Evolutionary conservation across 30 jellyfish, hydroid and myxozoan genomes (phyloP).

Genomic region (Cassiopea xamachana): DNA sequence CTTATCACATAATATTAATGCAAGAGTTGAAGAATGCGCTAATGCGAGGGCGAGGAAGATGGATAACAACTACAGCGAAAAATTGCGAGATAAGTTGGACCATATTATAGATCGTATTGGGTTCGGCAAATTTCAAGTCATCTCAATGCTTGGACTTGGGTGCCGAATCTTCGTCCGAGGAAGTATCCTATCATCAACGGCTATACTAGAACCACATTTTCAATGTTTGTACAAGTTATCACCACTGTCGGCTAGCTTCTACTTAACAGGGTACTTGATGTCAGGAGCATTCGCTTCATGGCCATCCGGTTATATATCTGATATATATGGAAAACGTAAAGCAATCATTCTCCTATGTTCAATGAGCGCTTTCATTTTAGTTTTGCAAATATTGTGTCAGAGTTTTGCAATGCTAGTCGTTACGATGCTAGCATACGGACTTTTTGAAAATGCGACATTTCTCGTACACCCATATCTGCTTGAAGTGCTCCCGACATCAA

Average conservation of each 20-base stretch:
- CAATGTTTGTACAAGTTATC: background rate
- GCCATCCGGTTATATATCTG: background rate
- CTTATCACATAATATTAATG: no score
- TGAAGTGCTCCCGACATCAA: background rate
- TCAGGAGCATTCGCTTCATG: background rate
- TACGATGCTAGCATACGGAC: background rate
- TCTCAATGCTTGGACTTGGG: background rate
- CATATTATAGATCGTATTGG: background rate
- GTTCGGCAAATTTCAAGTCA: background rate
- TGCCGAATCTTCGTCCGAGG: background rate
- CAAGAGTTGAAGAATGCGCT: no score
- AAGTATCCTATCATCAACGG: background rate
- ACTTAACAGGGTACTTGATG: background rate
- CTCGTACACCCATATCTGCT: constrained; percentile 6
- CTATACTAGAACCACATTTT: background rate
- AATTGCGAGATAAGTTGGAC: background rate
- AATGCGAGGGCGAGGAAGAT: no score
- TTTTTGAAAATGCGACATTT: background rate
- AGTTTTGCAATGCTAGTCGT: background rate
- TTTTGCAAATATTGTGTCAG: background rate
- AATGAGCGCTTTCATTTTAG: background rate
- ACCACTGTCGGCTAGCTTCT: background rate
- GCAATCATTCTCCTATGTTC: background rate
- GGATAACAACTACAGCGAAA: no score
- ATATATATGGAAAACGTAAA: background rate